These are phyloP conservation scores for Pissodes strobi DNA, from an alignment of 1,140 invertebrate species.

Conservation along the genomic window DNA sequence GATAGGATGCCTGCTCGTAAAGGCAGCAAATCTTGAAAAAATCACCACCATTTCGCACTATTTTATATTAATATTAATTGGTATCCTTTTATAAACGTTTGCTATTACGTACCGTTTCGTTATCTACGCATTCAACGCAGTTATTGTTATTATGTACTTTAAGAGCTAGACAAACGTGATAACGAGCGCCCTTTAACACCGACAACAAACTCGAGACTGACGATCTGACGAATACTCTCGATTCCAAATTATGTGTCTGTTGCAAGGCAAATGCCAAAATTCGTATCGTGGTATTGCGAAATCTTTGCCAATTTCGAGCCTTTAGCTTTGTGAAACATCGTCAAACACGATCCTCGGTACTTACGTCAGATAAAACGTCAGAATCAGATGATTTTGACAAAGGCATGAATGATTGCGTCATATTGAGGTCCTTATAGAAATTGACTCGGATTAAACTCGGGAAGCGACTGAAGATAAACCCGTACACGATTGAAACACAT, in stretches of 20 bases:
- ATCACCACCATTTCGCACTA: conserved; percentile 42
- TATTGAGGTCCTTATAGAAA: neutral
- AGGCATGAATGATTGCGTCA: neutral
- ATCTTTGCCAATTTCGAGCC: neutral
- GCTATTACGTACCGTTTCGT: neutral
- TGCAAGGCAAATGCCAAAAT: neutral
- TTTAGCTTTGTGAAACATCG: neutral
- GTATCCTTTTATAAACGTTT: neutral
- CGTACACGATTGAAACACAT: too few relatives aligned
- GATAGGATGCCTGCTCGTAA: conserved; percentile 59
- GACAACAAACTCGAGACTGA: too few relatives aligned
- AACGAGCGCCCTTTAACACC: too few relatives aligned
- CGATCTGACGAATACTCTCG: too few relatives aligned
- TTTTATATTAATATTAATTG: too few relatives aligned
- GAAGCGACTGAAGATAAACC: too few relatives aligned
- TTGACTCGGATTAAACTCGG: too few relatives aligned
- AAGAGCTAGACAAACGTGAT: too few relatives aligned
- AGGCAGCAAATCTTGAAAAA: conserved; percentile 48
- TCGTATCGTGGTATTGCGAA: neutral
- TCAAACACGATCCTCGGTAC: neutral
- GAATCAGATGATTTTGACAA: neutral
- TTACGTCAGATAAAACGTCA: neutral
- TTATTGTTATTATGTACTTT: too few relatives aligned
- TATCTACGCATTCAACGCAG: too few relatives aligned
- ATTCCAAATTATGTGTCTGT: neutral